Evolutionary conservation across 2,113 vertebrate genomes (phyloP), one percentile per base, ranked within the genome.

Genomic region (Pogonocichla stellata): DNA sequence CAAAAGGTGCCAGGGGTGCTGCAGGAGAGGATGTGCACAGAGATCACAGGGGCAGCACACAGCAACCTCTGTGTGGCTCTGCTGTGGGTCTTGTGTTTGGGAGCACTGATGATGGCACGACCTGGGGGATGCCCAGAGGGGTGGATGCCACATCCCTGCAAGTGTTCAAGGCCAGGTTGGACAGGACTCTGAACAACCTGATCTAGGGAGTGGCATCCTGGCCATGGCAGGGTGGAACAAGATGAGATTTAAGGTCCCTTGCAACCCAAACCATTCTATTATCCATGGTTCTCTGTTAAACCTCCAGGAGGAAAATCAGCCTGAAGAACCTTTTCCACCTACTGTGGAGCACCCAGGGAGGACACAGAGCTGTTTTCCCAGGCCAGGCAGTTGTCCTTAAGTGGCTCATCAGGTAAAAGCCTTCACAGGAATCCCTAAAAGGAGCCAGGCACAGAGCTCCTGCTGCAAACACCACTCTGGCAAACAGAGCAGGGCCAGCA

Each of bases 41-140:
- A 73, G 61, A 6, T 53, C 51, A 53, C 3, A 0, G 7, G 6
- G 34, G 38, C 14, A 6, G 80, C 18, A 56, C 43, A 18, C 54
- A 28, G 86, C 40, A 56, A 3, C 7, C 58, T 26, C 70, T 43
- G 34, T 0, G 0, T 5, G 23, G 38, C 31, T 51, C 1, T 0
- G 75, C 86, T 60, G 5, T 9, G 25, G 15, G 48, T 9, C 36
- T 36, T 60, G 34, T 2, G 43, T 47, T 19, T 1, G 6, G 69
- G 28, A 61, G 33, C 81, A 38, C 12, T 10, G 50, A 14, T n/a
- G 33, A 2, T 17, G 34, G 74, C 74, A 75, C 2, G 1, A n/a
- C 45, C 51, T 23, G 28, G 33, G 36, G 14, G 54, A 45, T 56
- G 62, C 53, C 42, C 36, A 47, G 28, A 60, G 54, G 36, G 10